phyloP scores from a whole-genome alignment of 1,140 invertebrate genomes.

The Neodiprion pinetum region DNA sequence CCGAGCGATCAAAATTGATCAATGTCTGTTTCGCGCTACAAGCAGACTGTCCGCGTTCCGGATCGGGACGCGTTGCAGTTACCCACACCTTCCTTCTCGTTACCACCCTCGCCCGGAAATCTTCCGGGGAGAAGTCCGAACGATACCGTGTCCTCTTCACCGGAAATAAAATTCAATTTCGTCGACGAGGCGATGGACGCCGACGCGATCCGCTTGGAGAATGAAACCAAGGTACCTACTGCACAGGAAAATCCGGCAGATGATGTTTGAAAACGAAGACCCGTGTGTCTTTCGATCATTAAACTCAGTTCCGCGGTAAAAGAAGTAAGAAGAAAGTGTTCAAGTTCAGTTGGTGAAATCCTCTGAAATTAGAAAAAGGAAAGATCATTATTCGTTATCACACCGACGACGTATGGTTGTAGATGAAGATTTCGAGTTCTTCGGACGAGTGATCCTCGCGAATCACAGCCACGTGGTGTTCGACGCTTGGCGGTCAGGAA shows the following conservation, averaged over 20 bases:
- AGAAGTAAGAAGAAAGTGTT: background rate
- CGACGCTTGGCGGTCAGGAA: no score
- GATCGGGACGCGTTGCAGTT: slow-evolving; percentile 20
- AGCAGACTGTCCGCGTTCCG: slow-evolving; percentile 27
- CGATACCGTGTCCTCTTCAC: slow-evolving; percentile 16
- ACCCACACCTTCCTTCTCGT: slow-evolving; percentile 6
- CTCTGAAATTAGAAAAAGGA: background rate
- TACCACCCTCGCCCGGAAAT: slow-evolving; percentile 29
- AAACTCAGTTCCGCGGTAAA: no score
- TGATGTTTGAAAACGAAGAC: no score
- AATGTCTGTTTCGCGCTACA: slow-evolving; percentile 32
- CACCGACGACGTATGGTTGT: no score
- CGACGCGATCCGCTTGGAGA: slow-evolving; percentile 34
- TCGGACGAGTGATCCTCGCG: no score
- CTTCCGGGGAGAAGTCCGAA: slow-evolving; percentile 32
- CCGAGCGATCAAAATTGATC: slow-evolving; percentile 33
- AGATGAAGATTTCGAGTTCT: no score
- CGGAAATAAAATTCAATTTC: slow-evolving; percentile 23
- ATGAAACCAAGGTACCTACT: slow-evolving; percentile 41
- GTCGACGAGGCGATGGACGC: slow-evolving; percentile 31
- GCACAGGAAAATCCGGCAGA: background rate
- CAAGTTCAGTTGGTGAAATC: background rate
- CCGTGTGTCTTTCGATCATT: no score
- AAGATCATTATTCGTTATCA: background rate
- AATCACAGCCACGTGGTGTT: no score